Conservation (phyloP, 1,140 invertebrate species). For the Macrosteles quadrilineatus region DNA sequence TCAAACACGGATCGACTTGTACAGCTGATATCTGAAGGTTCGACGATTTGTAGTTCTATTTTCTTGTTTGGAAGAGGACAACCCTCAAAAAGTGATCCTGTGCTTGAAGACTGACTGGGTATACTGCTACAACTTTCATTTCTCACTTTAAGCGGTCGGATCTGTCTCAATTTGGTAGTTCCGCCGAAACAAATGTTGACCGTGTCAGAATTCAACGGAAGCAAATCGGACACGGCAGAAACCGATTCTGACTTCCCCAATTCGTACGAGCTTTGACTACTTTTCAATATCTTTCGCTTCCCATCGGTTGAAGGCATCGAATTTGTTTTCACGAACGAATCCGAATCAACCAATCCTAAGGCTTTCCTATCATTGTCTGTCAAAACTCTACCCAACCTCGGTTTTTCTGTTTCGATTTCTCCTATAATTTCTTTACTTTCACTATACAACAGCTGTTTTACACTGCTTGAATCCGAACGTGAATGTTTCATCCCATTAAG, state of each 20-base stretch:
- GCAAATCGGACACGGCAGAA: slow-evolving; percentile 46
- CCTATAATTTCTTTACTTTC: slow-evolving; percentile 20
- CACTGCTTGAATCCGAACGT: slow-evolving; percentile 31
- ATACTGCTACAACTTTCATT: slow-evolving; percentile 25
- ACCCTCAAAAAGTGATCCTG: slow-evolving; percentile 11
- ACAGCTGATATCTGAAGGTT: slow-evolving; percentile 24
- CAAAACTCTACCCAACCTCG: slow-evolving; percentile 21
- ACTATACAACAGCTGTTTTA: slow-evolving; percentile 14
- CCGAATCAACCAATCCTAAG: slow-evolving; percentile 43
- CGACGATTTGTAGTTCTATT: slow-evolving; percentile 34
- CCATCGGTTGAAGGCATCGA: slow-evolving; percentile 54
- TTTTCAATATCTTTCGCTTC: slow-evolving; percentile 56
- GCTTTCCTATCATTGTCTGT: slow-evolving; percentile 29
- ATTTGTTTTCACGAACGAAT: slow-evolving; percentile 48
- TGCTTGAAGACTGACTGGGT: slow-evolving; percentile 25
- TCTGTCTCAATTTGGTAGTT: slow-evolving; percentile 64
- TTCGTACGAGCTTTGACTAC: slow-evolving; percentile 53
- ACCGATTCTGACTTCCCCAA: slow-evolving; percentile 47
- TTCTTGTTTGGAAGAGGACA: slow-evolving; percentile 23
- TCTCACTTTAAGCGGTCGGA: slow-evolving; percentile 49
- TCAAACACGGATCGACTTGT: slow-evolving; percentile 31
- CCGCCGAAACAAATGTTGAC: slow-evolving; percentile 66
- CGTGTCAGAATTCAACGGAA: slow-evolving; percentile 61
- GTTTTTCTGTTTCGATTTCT: slow-evolving; percentile 11
- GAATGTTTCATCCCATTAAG: slow-evolving; percentile 28